phyloP scores from a whole-genome alignment of 2,888 invertebrate species.

The Aleiodes testaceus region DNA sequence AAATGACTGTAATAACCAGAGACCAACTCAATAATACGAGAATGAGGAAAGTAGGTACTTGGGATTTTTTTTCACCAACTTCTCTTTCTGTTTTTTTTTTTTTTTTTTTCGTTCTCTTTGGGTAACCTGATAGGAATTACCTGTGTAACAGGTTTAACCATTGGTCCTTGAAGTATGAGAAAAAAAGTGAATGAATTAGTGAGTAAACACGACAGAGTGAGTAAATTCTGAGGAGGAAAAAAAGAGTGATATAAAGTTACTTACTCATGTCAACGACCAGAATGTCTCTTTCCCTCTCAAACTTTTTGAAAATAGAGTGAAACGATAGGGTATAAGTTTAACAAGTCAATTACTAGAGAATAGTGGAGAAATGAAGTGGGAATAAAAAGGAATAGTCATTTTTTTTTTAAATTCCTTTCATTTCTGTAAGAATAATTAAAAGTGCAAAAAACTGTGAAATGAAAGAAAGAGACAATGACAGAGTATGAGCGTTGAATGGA shows the following conservation, averaged over 20 bases:
- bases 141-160: neutral
- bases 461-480: constrained; percentile 26
- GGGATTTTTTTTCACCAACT: no score
- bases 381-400: neutral
- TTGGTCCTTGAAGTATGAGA: neutral
- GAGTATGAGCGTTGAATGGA: constrained; percentile 40
- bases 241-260: constrained; percentile 9
- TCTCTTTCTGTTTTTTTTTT: no score
- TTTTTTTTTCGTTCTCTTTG: neutral
- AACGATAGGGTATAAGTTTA: constrained; percentile 27
- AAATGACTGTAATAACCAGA: constrained; percentile 25
- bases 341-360: constrained; percentile 29
- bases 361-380: neutral
- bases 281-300: neutral
- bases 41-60: constrained; percentile 9
- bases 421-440: constrained; percentile 27
- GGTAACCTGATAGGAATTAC: neutral
- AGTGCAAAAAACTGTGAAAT: constrained; percentile 1
- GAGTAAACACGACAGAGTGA: constrained; percentile 1
- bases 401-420: no score
- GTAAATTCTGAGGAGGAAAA: no score
- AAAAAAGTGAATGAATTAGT: constrained; percentile 8
- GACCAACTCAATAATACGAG: neutral
- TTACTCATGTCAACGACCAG: constrained; percentile 37
- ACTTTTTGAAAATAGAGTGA: constrained; percentile 8